These are phyloP conservation scores for Amphipyra berbera DNA, from an alignment of 2,888 invertebrate genomes.

Conservation along the genomic window DNA sequence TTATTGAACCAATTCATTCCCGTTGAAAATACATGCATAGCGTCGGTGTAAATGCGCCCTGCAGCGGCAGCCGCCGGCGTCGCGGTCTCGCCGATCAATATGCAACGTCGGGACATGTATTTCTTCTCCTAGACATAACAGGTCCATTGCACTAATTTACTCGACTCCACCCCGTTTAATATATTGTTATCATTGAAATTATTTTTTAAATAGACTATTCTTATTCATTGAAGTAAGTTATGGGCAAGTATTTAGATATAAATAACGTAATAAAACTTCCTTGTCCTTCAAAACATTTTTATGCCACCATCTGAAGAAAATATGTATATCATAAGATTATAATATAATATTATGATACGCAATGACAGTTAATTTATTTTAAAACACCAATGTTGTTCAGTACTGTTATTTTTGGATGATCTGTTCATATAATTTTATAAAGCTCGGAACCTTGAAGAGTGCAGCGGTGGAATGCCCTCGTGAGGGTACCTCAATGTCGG, in stretches of 20 bases:
- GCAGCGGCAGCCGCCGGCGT: constrained; percentile 64
- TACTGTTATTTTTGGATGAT: constrained; percentile 44
- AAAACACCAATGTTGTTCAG: constrained; percentile 31
- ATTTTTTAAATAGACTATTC: constrained; percentile 11
- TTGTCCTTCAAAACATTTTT: constrained; percentile 6
- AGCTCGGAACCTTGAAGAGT: constrained; percentile 76
- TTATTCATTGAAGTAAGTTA: background rate
- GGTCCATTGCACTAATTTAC: constrained; percentile 51
- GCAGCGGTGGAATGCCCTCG: constrained; percentile 86
- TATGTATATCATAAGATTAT: constrained; percentile 5
- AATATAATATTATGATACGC: background rate
- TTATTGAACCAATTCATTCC: constrained; percentile 8
- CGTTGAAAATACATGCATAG: constrained; percentile 39
- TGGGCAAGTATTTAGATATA: background rate
- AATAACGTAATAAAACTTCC: constrained; percentile 4
- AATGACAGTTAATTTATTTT: constrained; percentile 29
- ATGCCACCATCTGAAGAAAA: background rate
- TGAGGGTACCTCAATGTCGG: constrained; percentile 87
- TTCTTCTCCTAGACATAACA: constrained; percentile 75
- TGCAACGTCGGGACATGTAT: constrained; percentile 82
- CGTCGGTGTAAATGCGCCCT: constrained; percentile 79
- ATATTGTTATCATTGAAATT: constrained; percentile 9
- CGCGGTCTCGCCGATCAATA: constrained; percentile 78
- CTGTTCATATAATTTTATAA: constrained; percentile 53
- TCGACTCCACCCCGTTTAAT: constrained; percentile 31